Conservation (phyloP, 2,113 vertebrate species). For the Antechinus stuartii region DNA sequence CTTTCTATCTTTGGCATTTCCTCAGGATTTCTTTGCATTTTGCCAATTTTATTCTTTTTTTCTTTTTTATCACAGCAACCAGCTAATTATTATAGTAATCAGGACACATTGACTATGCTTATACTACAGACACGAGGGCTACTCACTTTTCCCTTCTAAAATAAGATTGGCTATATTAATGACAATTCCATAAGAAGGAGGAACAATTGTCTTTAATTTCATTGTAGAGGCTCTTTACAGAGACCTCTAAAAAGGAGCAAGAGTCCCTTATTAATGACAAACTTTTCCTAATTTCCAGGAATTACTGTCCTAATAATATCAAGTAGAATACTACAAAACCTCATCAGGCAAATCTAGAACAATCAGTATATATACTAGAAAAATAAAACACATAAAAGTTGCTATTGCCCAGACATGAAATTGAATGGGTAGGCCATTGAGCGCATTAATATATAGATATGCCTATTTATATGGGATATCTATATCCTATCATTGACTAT, state of each 20-base stretch:
- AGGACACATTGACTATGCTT: slow-evolving; percentile 36
- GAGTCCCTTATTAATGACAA: not conserved
- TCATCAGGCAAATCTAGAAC: not conserved
- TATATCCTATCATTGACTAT: too few species aligned
- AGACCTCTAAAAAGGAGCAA: not conserved
- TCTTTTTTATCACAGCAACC: not conserved
- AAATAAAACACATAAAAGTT: not conserved
- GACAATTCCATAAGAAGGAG: not conserved
- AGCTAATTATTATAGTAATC: slow-evolving; percentile 61
- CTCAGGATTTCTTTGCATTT: slow-evolving; percentile 57
- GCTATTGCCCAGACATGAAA: too few species aligned
- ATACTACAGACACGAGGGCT: not conserved
- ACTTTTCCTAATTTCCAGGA: not conserved
- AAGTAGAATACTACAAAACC: not conserved
- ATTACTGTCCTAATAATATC: not conserved
- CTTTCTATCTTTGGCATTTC: slow-evolving; percentile 46
- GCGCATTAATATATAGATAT: too few species aligned
- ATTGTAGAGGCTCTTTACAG: not conserved
- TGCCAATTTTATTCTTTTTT: slow-evolving; percentile 43
- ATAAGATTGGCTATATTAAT: slow-evolving; percentile 1
- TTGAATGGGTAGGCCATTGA: too few species aligned
- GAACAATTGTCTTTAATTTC: not conserved
- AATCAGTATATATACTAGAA: not conserved
- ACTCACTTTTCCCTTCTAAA: slow-evolving; percentile 47
- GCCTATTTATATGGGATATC: too few species aligned